phyloP scores from a whole-genome alignment of 2,113 vertebrate species.

The Harpagus bidentatus region DNA sequence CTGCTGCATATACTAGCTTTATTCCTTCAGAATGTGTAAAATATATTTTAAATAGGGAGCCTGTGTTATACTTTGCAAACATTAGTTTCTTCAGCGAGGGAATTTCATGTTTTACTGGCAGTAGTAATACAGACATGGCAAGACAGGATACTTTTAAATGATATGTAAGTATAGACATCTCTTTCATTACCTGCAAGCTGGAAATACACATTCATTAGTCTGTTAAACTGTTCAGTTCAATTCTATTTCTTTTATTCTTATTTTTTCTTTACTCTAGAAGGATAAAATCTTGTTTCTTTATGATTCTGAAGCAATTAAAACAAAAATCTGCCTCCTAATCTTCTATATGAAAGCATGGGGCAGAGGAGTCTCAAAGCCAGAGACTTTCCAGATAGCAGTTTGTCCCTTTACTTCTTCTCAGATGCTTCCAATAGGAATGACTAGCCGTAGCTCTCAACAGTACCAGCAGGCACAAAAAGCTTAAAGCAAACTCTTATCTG shows the following conservation, averaged over 20 bases:
- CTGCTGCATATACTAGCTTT: neutral
- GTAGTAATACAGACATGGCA: neutral
- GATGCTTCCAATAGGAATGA: neutral
- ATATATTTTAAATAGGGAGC: neutral
- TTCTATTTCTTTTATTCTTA: neutral
- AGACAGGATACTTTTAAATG: neutral
- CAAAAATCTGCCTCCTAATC: neutral
- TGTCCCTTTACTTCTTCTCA: neutral
- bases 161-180: neutral
- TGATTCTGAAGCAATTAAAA: neutral
- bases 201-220: neutral
- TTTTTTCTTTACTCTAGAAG: neutral
- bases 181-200: neutral
- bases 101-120: neutral
- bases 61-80: neutral
- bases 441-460: neutral
- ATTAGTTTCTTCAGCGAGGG: neutral
- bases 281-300: neutral
- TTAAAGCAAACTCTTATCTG: neutral
- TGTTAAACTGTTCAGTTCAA: neutral
- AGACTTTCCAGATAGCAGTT: neutral
- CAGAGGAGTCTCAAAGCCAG: neutral
- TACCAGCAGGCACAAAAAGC: neutral
- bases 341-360: neutral
- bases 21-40: neutral